Base-by-base conservation (phyloP, 2,113 vertebrate species). In the Nothocercus julius region DNA sequence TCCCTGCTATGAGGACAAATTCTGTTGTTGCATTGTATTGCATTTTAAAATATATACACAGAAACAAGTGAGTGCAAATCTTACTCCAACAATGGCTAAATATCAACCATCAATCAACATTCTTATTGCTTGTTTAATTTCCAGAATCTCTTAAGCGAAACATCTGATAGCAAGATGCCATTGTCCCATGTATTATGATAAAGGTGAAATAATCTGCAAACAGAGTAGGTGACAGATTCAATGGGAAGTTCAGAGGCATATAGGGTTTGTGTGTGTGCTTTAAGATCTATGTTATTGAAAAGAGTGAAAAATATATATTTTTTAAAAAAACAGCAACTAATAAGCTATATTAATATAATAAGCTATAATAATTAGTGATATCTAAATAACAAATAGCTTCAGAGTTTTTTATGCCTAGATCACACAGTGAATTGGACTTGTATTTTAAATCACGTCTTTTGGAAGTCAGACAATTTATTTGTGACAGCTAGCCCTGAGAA, bases 371-470 rank as follows among this genome's bases (percentile, higher is more conserved):
- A 61, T 72, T 80, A 73, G 30, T 89, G 11, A 47, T 24, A 77
- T 24, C 47, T 13, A 47, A 73, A 66, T 30, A 79, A 53, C 10
- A 21, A 4, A 40, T 63, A 36, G 27, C 8, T 32, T 54, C 38
- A 75, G 18, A 36, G 9, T 27, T 82, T 80, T 69, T 62, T 8
- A 61, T 75, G 25, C 7, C 54, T 67, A 44, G n/a, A 42, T 56
- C 40, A 53, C 25, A 44, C 3, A 40, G 5, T 70, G 25, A 63
- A 28, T 59, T 56, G 22, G 34, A 77, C 80, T 82, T 73, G 38
- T 72, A 93, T 96, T 97, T 96, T 91, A 96, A 80, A 92, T 88
- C 86, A 63, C 79, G 77, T 91, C 79, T 94, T 97, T 97, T 64
- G 88, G 89, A 96, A 97, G 78, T 81, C 77, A 90, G 85, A 95